A percentile compares a stretch with the other conserved stretches of the same genome.
Evolutionary conservation across 64 coral and sea anemone species (phyloP).

Genomic region (Pachyseris speciosa): DNA sequence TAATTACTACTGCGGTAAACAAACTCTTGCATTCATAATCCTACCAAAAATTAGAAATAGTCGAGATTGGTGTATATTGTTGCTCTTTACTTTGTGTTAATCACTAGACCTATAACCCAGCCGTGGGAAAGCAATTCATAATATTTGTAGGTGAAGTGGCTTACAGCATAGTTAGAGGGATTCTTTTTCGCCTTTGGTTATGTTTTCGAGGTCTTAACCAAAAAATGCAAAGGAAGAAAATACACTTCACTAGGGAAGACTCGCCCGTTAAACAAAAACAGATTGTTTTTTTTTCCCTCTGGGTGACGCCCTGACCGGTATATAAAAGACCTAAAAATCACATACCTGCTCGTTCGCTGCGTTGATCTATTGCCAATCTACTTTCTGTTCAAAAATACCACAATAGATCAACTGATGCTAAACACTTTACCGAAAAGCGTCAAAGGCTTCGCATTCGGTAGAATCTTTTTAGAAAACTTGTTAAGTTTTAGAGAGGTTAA

Average conservation of each 20-base stretch:
- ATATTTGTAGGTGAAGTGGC: not conserved
- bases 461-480: no score
- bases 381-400: no score
- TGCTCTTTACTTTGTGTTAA: not conserved
- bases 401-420: no score
- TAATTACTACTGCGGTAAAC: not conserved
- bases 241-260: not conserved
- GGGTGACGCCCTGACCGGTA: no score
- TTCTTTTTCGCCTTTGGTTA: not conserved
- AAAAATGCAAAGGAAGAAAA: not conserved
- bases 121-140: not conserved
- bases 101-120: not conserved
- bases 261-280: not conserved
- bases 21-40: not conserved
- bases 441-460: no score
- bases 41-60: constrained; percentile 1
- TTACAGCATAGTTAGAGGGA: not conserved
- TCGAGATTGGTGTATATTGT: not conserved
- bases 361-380: no score
- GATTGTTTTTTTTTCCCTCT: no score
- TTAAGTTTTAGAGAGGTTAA: no score
- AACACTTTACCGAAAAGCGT: no score
- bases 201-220: not conserved
- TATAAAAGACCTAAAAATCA: no score
- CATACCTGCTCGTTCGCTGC: no score